These are phyloP conservation scores for Ophonus ardosiacus DNA, from an alignment of 2,888 invertebrate genomes.

Conservation along the genomic window DNA sequence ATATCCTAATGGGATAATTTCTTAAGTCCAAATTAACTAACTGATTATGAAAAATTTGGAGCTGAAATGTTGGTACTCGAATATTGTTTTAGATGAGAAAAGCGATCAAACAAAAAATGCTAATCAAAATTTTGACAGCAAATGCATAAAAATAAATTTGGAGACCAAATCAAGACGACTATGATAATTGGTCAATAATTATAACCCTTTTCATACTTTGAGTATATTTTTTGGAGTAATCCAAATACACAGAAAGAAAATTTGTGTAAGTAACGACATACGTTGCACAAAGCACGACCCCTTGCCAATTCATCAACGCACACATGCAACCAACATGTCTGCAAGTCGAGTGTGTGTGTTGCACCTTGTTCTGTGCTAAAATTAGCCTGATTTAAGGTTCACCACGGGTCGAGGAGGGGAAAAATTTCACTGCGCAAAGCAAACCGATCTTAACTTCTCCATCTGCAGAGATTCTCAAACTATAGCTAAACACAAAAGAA, in stretches of 20 bases:
- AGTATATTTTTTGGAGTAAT: no score
- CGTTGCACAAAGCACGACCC: slow-evolving; percentile 29
- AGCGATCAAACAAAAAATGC: no score
- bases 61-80: no score
- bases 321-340: slow-evolving; percentile 11
- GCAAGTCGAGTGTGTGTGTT: slow-evolving; percentile 5
- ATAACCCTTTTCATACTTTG: no score
- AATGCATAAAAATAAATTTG: no score
- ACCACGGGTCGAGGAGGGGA: not conserved
- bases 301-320: slow-evolving; percentile 38
- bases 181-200: no score
- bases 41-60: no score
- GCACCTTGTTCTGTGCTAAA: slow-evolving; percentile 16
- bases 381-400: slow-evolving; percentile 4
- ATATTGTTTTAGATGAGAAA: no score
- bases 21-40: no score
- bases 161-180: no score
- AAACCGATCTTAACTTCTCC: not conserved
- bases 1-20: no score
- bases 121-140: no score
- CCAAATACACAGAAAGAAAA: not conserved
- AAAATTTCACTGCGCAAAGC: slow-evolving; percentile 26
- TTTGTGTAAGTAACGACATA: not conserved
- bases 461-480: not conserved
- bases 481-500: not conserved